Base-by-base conservation (phyloP, 2,797 vertebrate species). In the Gymnodraco acuticeps region DNA sequence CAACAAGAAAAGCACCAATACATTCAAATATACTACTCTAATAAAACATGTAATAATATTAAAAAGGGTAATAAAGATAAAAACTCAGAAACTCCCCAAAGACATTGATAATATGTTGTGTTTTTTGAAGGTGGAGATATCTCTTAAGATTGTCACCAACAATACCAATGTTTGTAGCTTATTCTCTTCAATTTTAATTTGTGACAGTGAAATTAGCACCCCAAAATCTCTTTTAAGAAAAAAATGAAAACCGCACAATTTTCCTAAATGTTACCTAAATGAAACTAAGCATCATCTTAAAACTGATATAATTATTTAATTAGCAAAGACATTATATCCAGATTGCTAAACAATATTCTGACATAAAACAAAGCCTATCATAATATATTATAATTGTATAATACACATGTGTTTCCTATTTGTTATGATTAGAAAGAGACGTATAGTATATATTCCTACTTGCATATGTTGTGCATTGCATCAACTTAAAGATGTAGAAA, bases 401-500 rank as follows among this genome's bases (percentile, higher is more conserved):
- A 38, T 6, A 27, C 27, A 27, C 27, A 7, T 38, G 6, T 38
- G 6, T 38, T 38, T 38, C 33, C 33, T 38, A 38, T 38, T 38
- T 38, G 8, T 7, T 2, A 38, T 9, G 33, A 9, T 38, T 38
- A 38, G 6, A 38, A 9, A 38, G 33, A 38, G 6, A 38, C 33
- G 0, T 6, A 20, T 15, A n/a, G 56, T 47, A 8, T 5, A 58
- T 48, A 75, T 66, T 75, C 11, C 50, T 60, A 67, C 42, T 61
- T 4, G 15, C 71, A 62, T 47, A 50, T 46, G 55, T 41, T 63
- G 14, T 52, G 9, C 63, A n/a, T n/a, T 16, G 33, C 58, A 73
- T 82, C 43, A 75, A 81, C 78, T 80, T 66, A 55, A 80, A 74
- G 12, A 52, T 51, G 38, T 11, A 51, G 54, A 54, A 59, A 48